A percentile compares a stretch with the other conserved stretches of the same genome.
Conservation (phyloP, 2,888 invertebrate species). For the Minunthozetes semirufus region DNA sequence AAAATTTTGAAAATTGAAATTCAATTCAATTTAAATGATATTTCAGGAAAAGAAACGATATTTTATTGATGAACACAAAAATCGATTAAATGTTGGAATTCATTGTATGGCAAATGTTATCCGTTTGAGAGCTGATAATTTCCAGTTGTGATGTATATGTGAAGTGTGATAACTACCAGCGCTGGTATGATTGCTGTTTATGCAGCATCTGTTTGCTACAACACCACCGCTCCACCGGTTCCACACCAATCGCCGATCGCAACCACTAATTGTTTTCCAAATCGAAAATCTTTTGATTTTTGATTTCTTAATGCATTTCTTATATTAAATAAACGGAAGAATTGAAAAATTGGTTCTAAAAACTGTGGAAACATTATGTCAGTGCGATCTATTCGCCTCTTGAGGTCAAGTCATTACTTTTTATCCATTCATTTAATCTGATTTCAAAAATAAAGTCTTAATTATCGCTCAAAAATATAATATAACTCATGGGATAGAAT, state of each 20-base stretch:
- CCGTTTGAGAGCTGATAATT: background rate
- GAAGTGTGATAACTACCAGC: background rate
- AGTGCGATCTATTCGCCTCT: conserved; percentile 17
- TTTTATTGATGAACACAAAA: background rate
- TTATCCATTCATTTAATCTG: no score
- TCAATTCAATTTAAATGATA: no score
- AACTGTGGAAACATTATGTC: background rate
- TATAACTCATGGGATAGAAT: no score
- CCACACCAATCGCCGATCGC: background rate
- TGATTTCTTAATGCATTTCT: background rate
- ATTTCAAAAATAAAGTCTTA: no score
- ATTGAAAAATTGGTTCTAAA: background rate
- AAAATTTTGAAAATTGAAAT: no score
- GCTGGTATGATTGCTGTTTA: background rate
- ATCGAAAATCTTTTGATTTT: background rate
- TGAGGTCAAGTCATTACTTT: background rate
- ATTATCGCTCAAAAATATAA: no score
- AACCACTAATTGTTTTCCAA: background rate
- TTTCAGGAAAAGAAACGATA: background rate
- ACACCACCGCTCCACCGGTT: background rate
- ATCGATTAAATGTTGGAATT: background rate
- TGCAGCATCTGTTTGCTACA: conserved; percentile 23
- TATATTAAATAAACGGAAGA: background rate
- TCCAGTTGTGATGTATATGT: background rate
- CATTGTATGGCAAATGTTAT: background rate